phyloP scores from a whole-genome alignment of 92 coral and sea anemone genomes.

The Anthopleura xanthogrammica region DNA sequence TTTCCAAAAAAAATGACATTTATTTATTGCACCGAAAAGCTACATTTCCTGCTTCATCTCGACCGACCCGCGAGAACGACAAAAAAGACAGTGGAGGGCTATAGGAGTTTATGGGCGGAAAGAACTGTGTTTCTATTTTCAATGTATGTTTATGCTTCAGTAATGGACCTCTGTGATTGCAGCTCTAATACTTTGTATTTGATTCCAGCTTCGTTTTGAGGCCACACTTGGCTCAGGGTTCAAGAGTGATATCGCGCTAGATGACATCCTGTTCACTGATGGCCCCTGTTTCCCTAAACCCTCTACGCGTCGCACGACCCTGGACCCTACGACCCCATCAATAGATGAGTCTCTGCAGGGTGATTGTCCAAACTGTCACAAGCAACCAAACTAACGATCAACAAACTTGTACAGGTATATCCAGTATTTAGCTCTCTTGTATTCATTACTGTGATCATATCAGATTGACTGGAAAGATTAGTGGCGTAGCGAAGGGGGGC shows the following conservation, averaged over 20 bases:
- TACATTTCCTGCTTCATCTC: neutral
- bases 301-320: neutral
- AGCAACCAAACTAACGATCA: neutral
- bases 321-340: neutral
- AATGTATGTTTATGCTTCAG: neutral
- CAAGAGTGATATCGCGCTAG: constrained; percentile 81
- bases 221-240: constrained; percentile 69
- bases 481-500: too few species aligned
- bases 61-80: too few species aligned
- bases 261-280: constrained; percentile 54
- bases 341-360: constrained; percentile 17
- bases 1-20: neutral
- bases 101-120: too few species aligned
- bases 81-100: neutral
- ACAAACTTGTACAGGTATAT: neutral
- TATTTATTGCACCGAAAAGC: neutral
- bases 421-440: neutral
- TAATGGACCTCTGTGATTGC: neutral
- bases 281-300: constrained; percentile 43
- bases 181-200: neutral
- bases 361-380: constrained; percentile 18
- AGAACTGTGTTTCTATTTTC: too few species aligned
- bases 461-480: too few species aligned
- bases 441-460: too few species aligned
- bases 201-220: constrained; percentile 58